Percentiles rank a stretch among this genome's conserved stretches.
These are phyloP conservation scores for Petromus typicus DNA, from an alignment of 2,113 vertebrate genomes.

Conservation along the genomic window DNA sequence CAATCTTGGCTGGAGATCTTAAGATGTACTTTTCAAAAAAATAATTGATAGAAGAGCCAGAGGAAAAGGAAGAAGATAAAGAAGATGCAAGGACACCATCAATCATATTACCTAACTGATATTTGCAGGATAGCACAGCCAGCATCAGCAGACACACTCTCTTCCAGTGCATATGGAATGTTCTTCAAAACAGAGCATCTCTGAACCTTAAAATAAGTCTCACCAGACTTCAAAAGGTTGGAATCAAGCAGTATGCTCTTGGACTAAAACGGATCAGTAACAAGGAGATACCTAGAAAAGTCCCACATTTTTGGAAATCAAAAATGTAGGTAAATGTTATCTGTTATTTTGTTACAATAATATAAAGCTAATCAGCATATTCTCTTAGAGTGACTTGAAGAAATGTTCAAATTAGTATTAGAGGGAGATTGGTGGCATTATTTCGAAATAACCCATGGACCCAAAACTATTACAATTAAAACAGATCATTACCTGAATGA, in stretches of 20 bases:
- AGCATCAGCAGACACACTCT: not conserved
- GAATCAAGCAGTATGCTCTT: not conserved
- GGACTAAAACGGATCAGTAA: not conserved
- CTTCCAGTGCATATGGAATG: not conserved
- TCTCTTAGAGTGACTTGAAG: not conserved
- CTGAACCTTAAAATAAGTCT: not conserved
- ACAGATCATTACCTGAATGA: not conserved
- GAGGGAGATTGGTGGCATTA: not conserved
- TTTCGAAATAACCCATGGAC: not conserved
- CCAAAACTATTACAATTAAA: not conserved
- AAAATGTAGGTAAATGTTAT: too few relatives aligned
- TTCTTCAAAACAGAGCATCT: not conserved
- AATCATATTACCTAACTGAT: not conserved
- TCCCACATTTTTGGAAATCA: not conserved
- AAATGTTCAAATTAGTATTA: constrained; percentile 2
- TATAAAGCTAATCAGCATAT: not conserved
- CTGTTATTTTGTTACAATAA: not conserved
- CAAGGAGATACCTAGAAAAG: not conserved
- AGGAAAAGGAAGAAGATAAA: not conserved
- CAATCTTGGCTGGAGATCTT: not conserved
- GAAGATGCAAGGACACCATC: not conserved
- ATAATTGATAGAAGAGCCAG: not conserved
- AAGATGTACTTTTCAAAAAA: not conserved
- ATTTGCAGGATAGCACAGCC: not conserved
- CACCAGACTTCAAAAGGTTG: not conserved